A percentile compares a stretch with the other conserved stretches of the same genome.
phyloP scores from a whole-genome alignment of 2,113 vertebrate species.

The Chaetorhynchus papuensis region DNA sequence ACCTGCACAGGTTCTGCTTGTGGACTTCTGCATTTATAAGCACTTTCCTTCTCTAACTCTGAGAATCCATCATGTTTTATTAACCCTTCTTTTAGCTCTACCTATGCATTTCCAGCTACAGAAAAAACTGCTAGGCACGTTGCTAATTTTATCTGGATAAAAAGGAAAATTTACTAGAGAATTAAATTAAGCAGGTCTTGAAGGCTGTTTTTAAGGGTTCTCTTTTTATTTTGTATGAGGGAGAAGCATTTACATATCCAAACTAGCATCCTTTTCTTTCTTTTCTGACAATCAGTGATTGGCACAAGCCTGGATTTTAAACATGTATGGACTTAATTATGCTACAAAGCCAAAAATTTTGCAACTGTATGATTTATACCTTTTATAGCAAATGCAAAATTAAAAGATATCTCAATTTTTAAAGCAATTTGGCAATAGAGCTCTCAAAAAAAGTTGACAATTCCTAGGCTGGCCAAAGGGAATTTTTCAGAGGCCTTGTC shows the following conservation, averaged over 20 bases:
- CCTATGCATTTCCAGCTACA: neutral
- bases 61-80: conserved; percentile 39
- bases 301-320: neutral
- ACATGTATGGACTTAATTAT: neutral
- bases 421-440: neutral
- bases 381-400: neutral
- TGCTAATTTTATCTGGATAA: conserved; percentile 37
- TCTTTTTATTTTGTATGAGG: neutral
- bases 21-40: conserved; percentile 37
- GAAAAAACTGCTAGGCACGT: neutral
- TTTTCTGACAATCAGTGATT: neutral
- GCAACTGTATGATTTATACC: neutral
- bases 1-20: neutral
- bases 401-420: neutral
- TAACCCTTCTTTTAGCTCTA: conserved; percentile 36
- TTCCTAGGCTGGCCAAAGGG: neutral
- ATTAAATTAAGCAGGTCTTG: neutral
- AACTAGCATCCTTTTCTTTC: neutral
- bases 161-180: neutral
- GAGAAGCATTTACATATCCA: neutral
- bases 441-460: neutral
- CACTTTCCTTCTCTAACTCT: conserved; percentile 17
- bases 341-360: neutral
- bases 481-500: neutral
- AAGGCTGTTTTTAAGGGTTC: neutral